Evolutionary conservation across 2,113 vertebrate species (phyloP).

Genomic region (Prunella himalayana): DNA sequence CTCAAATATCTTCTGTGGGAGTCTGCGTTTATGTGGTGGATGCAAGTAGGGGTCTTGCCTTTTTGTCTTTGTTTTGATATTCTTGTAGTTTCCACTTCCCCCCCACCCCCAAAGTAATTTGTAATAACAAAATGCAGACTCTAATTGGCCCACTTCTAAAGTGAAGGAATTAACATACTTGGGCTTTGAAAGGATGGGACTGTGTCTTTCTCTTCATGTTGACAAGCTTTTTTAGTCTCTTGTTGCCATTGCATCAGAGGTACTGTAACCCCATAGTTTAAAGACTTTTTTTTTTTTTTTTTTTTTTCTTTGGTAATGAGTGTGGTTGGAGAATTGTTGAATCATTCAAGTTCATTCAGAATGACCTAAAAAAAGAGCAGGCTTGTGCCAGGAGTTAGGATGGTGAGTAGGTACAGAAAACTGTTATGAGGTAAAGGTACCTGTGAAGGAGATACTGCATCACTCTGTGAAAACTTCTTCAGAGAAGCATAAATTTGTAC

Average conservation of each 20-base stretch:
- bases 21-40: background rate
- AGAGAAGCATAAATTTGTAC: background rate
- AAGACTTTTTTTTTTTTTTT: background rate
- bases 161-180: background rate
- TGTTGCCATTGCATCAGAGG: background rate
- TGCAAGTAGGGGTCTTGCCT: background rate
- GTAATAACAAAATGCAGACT: background rate
- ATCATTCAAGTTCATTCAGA: background rate
- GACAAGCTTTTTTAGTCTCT: background rate
- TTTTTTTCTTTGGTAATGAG: background rate
- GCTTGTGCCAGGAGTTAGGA: background rate
- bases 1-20: background rate
- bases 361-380: background rate
- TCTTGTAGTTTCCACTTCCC: background rate
- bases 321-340: background rate
- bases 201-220: background rate
- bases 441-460: background rate
- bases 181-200: background rate
- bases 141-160: background rate
- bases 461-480: background rate
- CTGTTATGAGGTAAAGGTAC: background rate
- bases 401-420: background rate
- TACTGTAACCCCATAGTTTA: background rate
- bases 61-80: background rate
- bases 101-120: fast-evolving